Evolutionary conservation across 2,113 vertebrate genomes (phyloP), one percentile per base, ranked within the genome.

Genomic region (Eublepharis macularius): DNA sequence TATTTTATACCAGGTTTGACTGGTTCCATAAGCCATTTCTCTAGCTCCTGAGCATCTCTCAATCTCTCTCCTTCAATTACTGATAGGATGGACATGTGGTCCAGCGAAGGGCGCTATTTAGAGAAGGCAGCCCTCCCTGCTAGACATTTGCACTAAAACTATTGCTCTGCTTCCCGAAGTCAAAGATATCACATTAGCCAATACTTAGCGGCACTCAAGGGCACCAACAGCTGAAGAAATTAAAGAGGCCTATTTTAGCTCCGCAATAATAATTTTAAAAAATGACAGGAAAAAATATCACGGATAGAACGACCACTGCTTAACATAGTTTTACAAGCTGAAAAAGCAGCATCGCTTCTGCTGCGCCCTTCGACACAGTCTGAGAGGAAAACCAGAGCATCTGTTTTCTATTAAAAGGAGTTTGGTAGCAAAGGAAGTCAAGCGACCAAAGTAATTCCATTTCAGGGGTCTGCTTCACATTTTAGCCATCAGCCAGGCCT

Each of bases 1-100:
- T 94, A 94, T 94, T 94, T 94, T 87, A 92, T 89, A 92, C 89
- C 89, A 88, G 86, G 87, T 92, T 83, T 92, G 93, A 93, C 90
- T 87, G 88, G 93, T 92, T 91, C 87, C 87, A 92, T 91, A 95
- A 94, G 92, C 84, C 91, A 92, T 88, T 88, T 92, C 86, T 91
- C 88, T 79, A 82, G 86, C 82, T 66, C 39, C 80, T 83, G 0
- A 68, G 65, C 76, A 85, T 74, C 88, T 73, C n/a, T n/a, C 21
- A 83, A 57, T 1, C 84, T 83, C 0, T 0, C 65, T 87, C 83
- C 72, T 88, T 85, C 87, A 13, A 69, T 86, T 83, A 73, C 21
- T 1, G 21, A 5, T 2, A 39, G 29, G 70, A 85, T 76, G 81
- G 85, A 89, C 81, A 91, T 49, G 81, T 66, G 74, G 84, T 84